Percentiles rank a stretch among this genome's conserved stretches.
These are phyloP conservation scores for Macrosoma leucophasiata DNA, from an alignment of 2,888 invertebrate genomes.

Conservation along the genomic window DNA sequence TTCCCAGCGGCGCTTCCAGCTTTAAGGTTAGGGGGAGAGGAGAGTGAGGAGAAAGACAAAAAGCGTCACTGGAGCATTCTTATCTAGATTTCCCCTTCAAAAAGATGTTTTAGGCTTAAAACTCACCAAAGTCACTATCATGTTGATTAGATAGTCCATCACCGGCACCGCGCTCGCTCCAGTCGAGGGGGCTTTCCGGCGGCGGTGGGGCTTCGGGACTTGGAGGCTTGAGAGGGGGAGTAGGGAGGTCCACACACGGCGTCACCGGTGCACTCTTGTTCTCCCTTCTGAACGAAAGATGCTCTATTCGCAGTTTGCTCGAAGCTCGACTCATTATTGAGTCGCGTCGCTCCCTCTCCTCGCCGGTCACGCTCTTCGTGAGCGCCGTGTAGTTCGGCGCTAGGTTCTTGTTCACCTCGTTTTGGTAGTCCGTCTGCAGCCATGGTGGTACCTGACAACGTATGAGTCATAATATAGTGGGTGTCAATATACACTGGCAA, in stretches of 20 bases:
- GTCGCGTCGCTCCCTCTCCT: conserved; percentile 57
- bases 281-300: conserved; percentile 57
- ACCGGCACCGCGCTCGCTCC: conserved; percentile 84
- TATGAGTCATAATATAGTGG: conserved; percentile 6
- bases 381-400: conserved; percentile 64
- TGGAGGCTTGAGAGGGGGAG: conserved; percentile 36
- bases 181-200: conserved; percentile 76
- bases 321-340: conserved; percentile 67
- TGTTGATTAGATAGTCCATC: conserved; percentile 92
- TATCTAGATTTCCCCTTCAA: conserved; percentile 1
- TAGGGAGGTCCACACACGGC: conserved; percentile 39
- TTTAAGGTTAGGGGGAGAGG: too few species aligned
- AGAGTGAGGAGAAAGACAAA: neutral
- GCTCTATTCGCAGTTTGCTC: conserved; percentile 63
- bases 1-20: conserved; percentile 56
- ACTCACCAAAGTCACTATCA: conserved; percentile 87
- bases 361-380: conserved; percentile 54
- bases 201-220: conserved; percentile 41
- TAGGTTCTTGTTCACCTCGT: conserved; percentile 67
- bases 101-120: neutral
- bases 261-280: conserved; percentile 52
- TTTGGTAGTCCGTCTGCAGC: conserved; percentile 80
- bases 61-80: neutral
- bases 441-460: conserved; percentile 81
- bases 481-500: neutral